phyloP scores from a whole-genome alignment of 2,888 invertebrate species.

The Sialis fuliginosa region DNA sequence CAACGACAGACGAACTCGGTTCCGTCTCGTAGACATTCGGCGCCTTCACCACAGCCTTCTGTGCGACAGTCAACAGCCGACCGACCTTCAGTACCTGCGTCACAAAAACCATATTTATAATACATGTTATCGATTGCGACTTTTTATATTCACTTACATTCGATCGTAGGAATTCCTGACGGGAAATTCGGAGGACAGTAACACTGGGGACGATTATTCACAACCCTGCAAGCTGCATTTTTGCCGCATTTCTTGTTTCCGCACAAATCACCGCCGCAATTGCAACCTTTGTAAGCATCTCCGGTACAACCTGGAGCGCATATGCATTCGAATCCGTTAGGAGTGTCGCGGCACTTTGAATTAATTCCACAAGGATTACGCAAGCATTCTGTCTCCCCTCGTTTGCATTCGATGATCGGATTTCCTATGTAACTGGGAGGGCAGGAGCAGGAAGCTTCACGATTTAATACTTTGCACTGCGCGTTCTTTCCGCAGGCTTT shows the following conservation, averaged over 20 bases:
- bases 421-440: constrained; percentile 58
- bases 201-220: constrained; percentile 53
- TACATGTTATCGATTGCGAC: not conserved
- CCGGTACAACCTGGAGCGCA: constrained; percentile 68
- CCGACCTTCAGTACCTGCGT: constrained; percentile 36
- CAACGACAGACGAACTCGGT: constrained; percentile 70
- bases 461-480: constrained; percentile 61
- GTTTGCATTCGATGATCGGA: constrained; percentile 47
- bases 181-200: constrained; percentile 71
- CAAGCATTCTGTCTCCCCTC: constrained; percentile 50
- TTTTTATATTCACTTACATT: constrained; percentile 45
- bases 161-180: constrained; percentile 66
- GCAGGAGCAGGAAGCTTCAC: constrained; percentile 60
- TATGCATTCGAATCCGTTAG: constrained; percentile 63
- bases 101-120: not conserved
- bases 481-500: constrained; percentile 71
- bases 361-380: constrained; percentile 73
- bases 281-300: constrained; percentile 62
- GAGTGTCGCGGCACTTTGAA: constrained; percentile 60
- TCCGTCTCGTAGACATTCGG: constrained; percentile 73
- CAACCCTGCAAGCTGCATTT: constrained; percentile 63
- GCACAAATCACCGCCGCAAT: constrained; percentile 65
- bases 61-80: constrained; percentile 62
- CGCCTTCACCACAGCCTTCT: constrained; percentile 66
- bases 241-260: constrained; percentile 61